A percentile compares a stretch with the other conserved stretches of the same genome.
Evolutionary conservation across 1,140 invertebrate genomes (phyloP).

Genomic region (Periplaneta americana): DNA sequence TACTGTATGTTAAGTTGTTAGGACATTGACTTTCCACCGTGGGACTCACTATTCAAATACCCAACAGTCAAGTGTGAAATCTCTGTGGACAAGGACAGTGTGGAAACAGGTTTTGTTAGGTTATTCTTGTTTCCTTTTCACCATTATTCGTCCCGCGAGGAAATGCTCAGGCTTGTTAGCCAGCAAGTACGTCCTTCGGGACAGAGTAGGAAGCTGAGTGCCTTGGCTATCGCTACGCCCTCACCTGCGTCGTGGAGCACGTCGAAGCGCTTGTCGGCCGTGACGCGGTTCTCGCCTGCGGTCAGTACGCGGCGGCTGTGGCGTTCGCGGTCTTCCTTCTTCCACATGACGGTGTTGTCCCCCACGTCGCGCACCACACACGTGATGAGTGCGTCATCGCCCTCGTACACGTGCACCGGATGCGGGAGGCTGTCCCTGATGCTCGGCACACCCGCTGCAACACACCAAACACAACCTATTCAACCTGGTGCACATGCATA

Average conservation of each 20-base stretch:
- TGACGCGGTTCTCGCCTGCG: constrained; percentile 64
- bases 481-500: too few species aligned
- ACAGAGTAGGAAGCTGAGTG: not conserved
- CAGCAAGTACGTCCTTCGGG: too few species aligned
- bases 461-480: too few species aligned
- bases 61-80: too few species aligned
- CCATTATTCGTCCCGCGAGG: too few species aligned
- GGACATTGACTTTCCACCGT: too few species aligned
- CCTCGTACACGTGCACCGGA: constrained; percentile 48
- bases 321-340: constrained; percentile 53
- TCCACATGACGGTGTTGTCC: constrained; percentile 63
- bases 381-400: constrained; percentile 67
- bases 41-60: too few species aligned
- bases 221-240: constrained; percentile 4
- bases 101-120: too few species aligned
- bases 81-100: too few species aligned
- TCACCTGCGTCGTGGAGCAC: constrained; percentile 67
- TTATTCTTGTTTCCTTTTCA: too few species aligned
- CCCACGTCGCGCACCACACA: constrained; percentile 66
- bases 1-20: too few species aligned
- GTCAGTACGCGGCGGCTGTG: constrained; percentile 54
- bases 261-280: constrained; percentile 58
- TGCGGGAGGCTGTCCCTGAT: constrained; percentile 27
- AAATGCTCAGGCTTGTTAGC: too few species aligned
- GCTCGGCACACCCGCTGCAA: constrained; percentile 16